phyloP scores from a whole-genome alignment of 2,888 invertebrate species.

The Encarsia formosa region DNA sequence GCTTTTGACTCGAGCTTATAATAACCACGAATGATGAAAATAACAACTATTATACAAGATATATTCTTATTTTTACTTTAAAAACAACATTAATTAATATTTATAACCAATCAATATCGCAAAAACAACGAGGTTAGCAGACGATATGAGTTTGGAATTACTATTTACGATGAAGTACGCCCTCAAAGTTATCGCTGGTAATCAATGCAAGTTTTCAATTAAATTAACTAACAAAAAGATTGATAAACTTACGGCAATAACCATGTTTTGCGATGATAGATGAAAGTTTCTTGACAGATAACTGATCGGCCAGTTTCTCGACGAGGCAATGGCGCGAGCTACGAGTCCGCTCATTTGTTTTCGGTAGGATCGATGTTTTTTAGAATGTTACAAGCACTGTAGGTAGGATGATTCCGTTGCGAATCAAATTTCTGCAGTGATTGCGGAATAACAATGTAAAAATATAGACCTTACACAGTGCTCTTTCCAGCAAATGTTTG shows the following conservation, averaged over 20 bases:
- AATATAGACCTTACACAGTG: too few species aligned
- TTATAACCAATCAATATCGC: background rate
- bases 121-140: background rate
- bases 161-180: too few species aligned
- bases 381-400: too few species aligned
- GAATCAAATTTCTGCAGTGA: too few species aligned
- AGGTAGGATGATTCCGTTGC: too few species aligned
- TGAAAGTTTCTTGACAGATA: slow-evolving; percentile 37
- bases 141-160: background rate
- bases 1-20: too few species aligned
- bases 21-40: too few species aligned
- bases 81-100: background rate
- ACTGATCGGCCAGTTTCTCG: slow-evolving; percentile 32
- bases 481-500: background rate
- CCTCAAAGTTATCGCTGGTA: background rate
- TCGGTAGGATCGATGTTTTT: background rate
- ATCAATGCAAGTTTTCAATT: background rate
- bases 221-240: background rate
- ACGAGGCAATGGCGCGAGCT: slow-evolving; percentile 35
- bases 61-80: background rate
- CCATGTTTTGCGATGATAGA: slow-evolving; percentile 42
- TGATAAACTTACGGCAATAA: slow-evolving; percentile 43
- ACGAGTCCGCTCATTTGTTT: slow-evolving; percentile 38
- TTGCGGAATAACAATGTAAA: too few species aligned
- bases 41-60: too few species aligned